Percentiles rank a stretch among this genome's conserved stretches.
These are phyloP conservation scores for Choristoneura rosaceana DNA, from an alignment of 2,888 invertebrate genomes.

Conservation along the genomic window DNA sequence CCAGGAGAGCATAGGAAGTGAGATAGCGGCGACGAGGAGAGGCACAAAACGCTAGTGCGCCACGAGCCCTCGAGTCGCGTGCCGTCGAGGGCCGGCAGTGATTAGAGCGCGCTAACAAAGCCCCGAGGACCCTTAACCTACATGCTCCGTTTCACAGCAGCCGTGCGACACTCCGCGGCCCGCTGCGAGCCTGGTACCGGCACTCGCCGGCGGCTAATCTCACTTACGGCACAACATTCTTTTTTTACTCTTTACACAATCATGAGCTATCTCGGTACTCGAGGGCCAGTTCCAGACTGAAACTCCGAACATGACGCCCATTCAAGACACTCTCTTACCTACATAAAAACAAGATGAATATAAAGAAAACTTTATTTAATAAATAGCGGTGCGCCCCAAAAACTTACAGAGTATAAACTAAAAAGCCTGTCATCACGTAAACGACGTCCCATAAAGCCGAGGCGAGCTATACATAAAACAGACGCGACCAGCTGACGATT, in stretches of 20 bases:
- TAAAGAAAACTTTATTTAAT: constrained; percentile 6
- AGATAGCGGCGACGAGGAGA: constrained; percentile 67
- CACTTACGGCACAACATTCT: constrained; percentile 46
- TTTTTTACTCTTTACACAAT: constrained; percentile 36
- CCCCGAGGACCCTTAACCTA: constrained; percentile 81
- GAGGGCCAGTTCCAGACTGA: constrained; percentile 24
- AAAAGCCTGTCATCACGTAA: constrained; percentile 62
- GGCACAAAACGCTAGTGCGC: constrained; percentile 81
- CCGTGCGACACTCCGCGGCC: constrained; percentile 71
- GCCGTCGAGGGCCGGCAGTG: constrained; percentile 79
- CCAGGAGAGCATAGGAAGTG: constrained; percentile 59
- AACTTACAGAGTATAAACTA: constrained; percentile 50
- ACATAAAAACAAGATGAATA: not conserved
- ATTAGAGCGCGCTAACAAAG: constrained; percentile 85
- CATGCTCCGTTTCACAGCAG: constrained; percentile 82
- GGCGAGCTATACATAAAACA: constrained; percentile 68
- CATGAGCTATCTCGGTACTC: constrained; percentile 38
- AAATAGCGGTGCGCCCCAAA: constrained; percentile 17
- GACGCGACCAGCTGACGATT: constrained; percentile 66
- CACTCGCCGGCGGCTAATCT: constrained; percentile 68
- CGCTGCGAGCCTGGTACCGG: constrained; percentile 69
- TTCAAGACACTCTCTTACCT: not conserved
- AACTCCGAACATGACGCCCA: constrained; percentile 1
- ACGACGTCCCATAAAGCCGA: constrained; percentile 65
- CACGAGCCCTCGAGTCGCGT: constrained; percentile 75